phyloP scores from a whole-genome alignment of 2,888 invertebrate species.

The Stenotaenia linearis region DNA sequence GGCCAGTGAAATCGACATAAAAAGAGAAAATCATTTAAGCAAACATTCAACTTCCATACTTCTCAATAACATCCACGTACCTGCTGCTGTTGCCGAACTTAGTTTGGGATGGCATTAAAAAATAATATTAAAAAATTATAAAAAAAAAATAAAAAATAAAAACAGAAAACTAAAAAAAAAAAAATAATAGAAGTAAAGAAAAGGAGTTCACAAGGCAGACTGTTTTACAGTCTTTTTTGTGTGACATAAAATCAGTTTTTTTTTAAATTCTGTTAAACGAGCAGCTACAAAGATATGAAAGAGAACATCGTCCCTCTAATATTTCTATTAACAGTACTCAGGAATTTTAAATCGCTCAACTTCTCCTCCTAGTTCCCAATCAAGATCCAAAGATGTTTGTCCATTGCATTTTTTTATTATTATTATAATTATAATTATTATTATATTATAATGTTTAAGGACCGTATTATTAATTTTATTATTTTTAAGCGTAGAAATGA shows the following conservation, averaged over 20 bases:
- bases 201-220: conserved; percentile 11
- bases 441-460: not conserved
- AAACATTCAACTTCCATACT: conserved; percentile 5
- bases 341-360: conserved; percentile 1
- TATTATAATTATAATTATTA: not conserved
- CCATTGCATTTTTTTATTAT: not conserved
- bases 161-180: not conserved
- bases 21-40: not conserved
- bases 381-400: not conserved
- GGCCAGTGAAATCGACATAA: conserved; percentile 2
- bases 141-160: not conserved
- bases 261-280: not conserved
- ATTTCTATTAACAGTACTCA: not conserved
- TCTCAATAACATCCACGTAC: conserved; percentile 5
- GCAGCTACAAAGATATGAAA: not conserved
- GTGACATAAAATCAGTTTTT: not conserved
- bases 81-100: conserved; percentile 4
- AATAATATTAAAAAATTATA: not conserved
- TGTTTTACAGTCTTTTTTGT: not conserved
- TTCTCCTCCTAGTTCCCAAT: not conserved
- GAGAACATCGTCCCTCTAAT: not conserved
- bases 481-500: no score
- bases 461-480: no score
- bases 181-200: not conserved
- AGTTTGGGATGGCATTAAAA: not conserved